Conservation (phyloP, 2,888 invertebrate species). For the Caenorhabditis sp. region DNA sequence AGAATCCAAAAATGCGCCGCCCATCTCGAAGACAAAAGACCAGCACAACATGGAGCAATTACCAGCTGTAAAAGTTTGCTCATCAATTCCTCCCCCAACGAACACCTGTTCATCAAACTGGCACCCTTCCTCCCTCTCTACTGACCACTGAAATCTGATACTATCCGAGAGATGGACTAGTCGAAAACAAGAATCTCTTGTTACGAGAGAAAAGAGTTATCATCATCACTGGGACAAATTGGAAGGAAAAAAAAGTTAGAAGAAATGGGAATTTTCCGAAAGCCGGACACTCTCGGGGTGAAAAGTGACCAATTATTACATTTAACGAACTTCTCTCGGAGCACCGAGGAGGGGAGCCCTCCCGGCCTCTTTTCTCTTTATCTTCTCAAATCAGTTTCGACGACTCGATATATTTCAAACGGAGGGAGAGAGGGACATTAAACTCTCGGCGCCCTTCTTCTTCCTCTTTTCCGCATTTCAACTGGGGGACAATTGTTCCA, state of each 20-base stretch:
- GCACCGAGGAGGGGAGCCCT: slow-evolving; percentile 9
- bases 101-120: slow-evolving; percentile 57
- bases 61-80: slow-evolving; percentile 45
- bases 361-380: slow-evolving; percentile 47
- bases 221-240: slow-evolving; percentile 29
- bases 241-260: slow-evolving; percentile 25
- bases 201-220: slow-evolving; percentile 26
- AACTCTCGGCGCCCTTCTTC: slow-evolving; percentile 55
- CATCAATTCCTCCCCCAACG: slow-evolving; percentile 6
- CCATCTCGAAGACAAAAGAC: neutral
- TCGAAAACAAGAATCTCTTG: slow-evolving; percentile 51
- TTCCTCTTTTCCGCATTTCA: slow-evolving; percentile 40
- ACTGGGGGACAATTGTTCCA: slow-evolving; percentile 42
- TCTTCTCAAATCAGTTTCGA: slow-evolving; percentile 47
- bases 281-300: slow-evolving; percentile 31
- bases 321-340: slow-evolving; percentile 39
- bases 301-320: slow-evolving; percentile 64
- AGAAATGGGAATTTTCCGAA: slow-evolving; percentile 22
- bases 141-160: slow-evolving; percentile 53
- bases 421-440: slow-evolving; percentile 28
- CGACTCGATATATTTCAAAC: slow-evolving; percentile 47
- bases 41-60: slow-evolving; percentile 14
- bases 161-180: slow-evolving; percentile 8
- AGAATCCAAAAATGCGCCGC: neutral
- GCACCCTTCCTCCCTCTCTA: neutral